Base-by-base conservation (phyloP, 1,140 invertebrate genomes). In the Platyscapa corneri region DNA sequence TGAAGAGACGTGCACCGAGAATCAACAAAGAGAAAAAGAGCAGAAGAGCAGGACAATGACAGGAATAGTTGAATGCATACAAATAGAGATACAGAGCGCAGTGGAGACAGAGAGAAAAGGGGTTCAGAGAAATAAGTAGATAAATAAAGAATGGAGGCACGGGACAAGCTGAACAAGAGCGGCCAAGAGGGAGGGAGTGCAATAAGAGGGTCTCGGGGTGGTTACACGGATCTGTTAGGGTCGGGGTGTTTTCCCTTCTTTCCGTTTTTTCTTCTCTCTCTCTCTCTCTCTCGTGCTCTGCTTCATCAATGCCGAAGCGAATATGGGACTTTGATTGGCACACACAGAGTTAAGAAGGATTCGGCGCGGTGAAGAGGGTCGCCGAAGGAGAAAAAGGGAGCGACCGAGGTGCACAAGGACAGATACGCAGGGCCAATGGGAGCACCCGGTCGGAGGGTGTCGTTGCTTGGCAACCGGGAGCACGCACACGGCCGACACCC, bases 381-480 rank as follows among this genome's bases (percentile, higher is more conserved):
- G 77, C 56, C 65, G 49, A 80, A 77, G 37, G 37, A 74, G 70
- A 74, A 74, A 74, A 74, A 74, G 70, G 70, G 70, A 37, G 70
- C 37, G 23, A 60, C 23, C 34, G 37, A 42, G 37, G 5, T 6
- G 37, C 5, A 60, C 56, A 27, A 60, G 56, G 56, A 60, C 56
- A 60, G 27, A 1, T 16, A 10, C 56, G 37, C 20, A 39, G 18
- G 70, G 74, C 80, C 79, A 84, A 75, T 67, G 39, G 37, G 74
- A 84, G 74, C 39, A 39, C 20, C 23, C 81, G 83, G 60, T 67
- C 81, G 75, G 70, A 85, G 92, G 92, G 91, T 92, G 87, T 86
- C 88, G 86, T 93, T 93, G 92, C 93, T 89, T 88, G 89, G 93
- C 92, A 93, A 93, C 93, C 23, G 32, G 23, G 16, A 3, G 46